phyloP scores from a whole-genome alignment of 2,797 vertebrate genomes.

The Semaprochilodus insignis region DNA sequence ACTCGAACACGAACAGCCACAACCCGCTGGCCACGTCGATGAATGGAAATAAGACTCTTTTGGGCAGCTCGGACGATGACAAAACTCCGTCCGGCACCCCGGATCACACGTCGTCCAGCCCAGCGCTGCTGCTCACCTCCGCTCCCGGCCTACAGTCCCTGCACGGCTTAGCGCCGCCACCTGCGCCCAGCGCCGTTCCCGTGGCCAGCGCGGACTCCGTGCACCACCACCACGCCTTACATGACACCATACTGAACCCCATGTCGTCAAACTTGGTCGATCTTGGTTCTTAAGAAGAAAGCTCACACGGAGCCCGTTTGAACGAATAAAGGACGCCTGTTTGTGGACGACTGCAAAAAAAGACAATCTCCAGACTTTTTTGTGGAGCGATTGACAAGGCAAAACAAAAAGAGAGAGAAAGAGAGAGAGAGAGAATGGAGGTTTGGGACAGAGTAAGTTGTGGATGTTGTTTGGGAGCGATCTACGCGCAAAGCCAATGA shows the following conservation, averaged over 20 bases:
- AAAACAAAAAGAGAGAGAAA: constrained; percentile 29
- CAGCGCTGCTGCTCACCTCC: constrained; percentile 89
- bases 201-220: constrained; percentile 89
- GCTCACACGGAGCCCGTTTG: constrained; percentile 10
- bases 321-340: constrained; percentile 56
- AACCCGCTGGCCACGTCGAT: constrained; percentile 93
- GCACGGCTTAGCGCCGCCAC: constrained; percentile 93
- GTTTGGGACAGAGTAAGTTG: constrained; percentile 60
- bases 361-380: constrained; percentile 71
- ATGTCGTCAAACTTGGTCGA: constrained; percentile 99
- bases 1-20: constrained; percentile 96
- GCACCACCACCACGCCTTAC: constrained; percentile 95
- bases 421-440: constrained; percentile 45
- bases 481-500: constrained; percentile 58
- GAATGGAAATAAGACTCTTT: constrained; percentile 96
- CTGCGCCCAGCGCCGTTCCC: constrained; percentile 95
- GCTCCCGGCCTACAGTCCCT: constrained; percentile 88
- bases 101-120: constrained; percentile 93
- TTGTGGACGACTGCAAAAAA: constrained; percentile 60
- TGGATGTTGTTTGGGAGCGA: constrained; percentile 57
- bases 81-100: constrained; percentile 96
- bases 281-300: constrained; percentile 90
- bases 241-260: constrained; percentile 98
- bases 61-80: constrained; percentile 98
- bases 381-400: constrained; percentile 69